Conservation (phyloP, 2,797 vertebrate species). For the Monodelphis domestica region DNA sequence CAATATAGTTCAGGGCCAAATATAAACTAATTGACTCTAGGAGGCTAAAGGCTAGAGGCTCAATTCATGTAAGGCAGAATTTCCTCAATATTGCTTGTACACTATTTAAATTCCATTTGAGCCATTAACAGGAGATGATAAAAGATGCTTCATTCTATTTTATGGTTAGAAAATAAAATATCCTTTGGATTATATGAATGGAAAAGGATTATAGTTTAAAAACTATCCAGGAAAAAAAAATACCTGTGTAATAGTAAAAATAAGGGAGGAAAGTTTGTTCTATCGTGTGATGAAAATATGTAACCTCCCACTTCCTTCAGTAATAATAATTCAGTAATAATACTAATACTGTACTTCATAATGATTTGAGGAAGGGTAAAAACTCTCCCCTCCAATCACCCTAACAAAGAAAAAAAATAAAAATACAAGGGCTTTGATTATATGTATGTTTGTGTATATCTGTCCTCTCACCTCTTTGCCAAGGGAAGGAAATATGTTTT, state of each 20-base stretch:
- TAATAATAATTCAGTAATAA: neutral
- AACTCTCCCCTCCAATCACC: neutral
- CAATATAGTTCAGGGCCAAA: slow-evolving; percentile 37
- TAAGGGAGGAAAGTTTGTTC: neutral
- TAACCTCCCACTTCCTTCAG: neutral
- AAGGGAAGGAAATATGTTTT: neutral
- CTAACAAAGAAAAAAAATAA: neutral
- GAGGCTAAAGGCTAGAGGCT: slow-evolving; percentile 46
- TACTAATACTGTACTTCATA: neutral
- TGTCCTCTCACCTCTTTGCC: neutral
- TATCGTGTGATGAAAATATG: slow-evolving; percentile 26
- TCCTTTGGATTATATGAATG: neutral
- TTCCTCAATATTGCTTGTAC: neutral
- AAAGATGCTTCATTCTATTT: slow-evolving; percentile 30
- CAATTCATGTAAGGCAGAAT: slow-evolving; percentile 23
- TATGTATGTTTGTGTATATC: too few species aligned
- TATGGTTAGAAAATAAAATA: slow-evolving; percentile 15
- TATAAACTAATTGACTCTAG: slow-evolving; percentile 37
- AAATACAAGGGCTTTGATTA: neutral
- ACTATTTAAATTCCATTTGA: slow-evolving; percentile 38
- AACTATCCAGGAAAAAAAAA: neutral
- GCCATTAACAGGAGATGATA: neutral
- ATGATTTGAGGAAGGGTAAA: too few species aligned
- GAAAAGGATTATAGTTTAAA: slow-evolving; percentile 22
- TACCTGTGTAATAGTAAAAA: neutral